Evolutionary conservation across 2,888 invertebrate genomes (phyloP).

Genomic region (Acleris cristana): DNA sequence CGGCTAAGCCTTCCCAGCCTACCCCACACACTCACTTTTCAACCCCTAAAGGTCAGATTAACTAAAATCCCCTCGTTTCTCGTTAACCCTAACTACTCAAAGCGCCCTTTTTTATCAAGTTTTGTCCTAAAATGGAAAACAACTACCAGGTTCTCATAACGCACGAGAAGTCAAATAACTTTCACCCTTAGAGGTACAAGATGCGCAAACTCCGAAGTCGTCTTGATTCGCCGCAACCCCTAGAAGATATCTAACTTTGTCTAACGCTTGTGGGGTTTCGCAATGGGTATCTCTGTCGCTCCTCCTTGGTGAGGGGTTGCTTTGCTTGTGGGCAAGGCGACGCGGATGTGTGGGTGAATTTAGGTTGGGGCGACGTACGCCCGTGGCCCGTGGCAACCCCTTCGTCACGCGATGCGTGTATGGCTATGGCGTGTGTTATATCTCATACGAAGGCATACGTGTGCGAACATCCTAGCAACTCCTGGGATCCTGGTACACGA

Average conservation of each 20-base stretch:
- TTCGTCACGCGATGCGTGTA: conserved; percentile 72
- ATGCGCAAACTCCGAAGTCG: conserved; percentile 73
- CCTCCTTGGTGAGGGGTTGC: conserved; percentile 66
- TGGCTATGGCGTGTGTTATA: conserved; percentile 72
- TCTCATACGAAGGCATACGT: conserved; percentile 72
- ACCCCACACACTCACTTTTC: conserved; percentile 64
- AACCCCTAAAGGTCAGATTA: conserved; percentile 54
- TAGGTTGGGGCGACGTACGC: conserved; percentile 62
- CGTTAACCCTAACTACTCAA: conserved; percentile 48
- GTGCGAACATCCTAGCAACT: conserved; percentile 62
- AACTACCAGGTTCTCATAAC: conserved; percentile 75
- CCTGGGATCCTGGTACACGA: conserved; percentile 75
- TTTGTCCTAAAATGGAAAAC: conserved; percentile 85
- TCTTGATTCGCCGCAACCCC: conserved; percentile 59
- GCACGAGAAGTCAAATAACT: conserved; percentile 58
- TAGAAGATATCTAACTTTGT: conserved; percentile 68
- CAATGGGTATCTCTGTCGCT: conserved; percentile 58
- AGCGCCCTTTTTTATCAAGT: conserved; percentile 81
- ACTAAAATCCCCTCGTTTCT: conserved; percentile 48
- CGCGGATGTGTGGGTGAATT: conserved; percentile 60
- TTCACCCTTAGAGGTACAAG: conserved; percentile 77
- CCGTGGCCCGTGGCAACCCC: conserved; percentile 64
- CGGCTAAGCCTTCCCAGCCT: conserved; percentile 29
- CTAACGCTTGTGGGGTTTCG: conserved; percentile 54
- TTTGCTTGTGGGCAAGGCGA: conserved; percentile 50